Percentiles rank a stretch among this genome's conserved stretches.
phyloP scores from a whole-genome alignment of 2,797 vertebrate genomes.

The Crocodylus rhombifer region DNA sequence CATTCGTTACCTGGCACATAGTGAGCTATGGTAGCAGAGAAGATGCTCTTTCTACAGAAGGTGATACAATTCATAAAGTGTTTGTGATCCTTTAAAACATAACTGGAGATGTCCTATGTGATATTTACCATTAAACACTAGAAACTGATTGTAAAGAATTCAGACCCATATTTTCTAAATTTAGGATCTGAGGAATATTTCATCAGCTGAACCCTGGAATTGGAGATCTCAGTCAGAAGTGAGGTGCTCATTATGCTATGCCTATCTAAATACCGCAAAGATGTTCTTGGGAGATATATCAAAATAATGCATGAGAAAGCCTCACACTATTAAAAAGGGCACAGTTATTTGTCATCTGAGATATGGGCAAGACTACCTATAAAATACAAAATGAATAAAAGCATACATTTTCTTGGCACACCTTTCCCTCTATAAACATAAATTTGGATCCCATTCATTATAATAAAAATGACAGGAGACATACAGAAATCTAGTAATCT shows the following conservation, averaged over 20 bases:
- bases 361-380: neutral
- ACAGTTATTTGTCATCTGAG: neutral
- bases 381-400: neutral
- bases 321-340: neutral
- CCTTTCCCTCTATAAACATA: neutral
- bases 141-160: neutral
- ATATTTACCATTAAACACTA: neutral
- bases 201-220: neutral
- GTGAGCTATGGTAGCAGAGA: neutral
- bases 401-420: neutral
- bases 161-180: neutral
- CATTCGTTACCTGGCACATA: rapidly evolving
- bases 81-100: neutral
- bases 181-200: neutral
- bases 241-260: neutral
- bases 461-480: slow-evolving; percentile 24
- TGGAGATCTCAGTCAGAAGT: neutral
- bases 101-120: neutral
- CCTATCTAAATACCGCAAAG: neutral
- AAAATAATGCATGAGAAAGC: neutral
- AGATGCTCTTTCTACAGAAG: neutral
- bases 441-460: neutral
- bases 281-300: neutral
- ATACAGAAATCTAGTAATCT: neutral
- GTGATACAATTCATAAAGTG: neutral